A percentile compares a stretch with the other conserved stretches of the same genome.
phyloP scores from a whole-genome alignment of 1,140 invertebrate species.

The Cydia strobilella region DNA sequence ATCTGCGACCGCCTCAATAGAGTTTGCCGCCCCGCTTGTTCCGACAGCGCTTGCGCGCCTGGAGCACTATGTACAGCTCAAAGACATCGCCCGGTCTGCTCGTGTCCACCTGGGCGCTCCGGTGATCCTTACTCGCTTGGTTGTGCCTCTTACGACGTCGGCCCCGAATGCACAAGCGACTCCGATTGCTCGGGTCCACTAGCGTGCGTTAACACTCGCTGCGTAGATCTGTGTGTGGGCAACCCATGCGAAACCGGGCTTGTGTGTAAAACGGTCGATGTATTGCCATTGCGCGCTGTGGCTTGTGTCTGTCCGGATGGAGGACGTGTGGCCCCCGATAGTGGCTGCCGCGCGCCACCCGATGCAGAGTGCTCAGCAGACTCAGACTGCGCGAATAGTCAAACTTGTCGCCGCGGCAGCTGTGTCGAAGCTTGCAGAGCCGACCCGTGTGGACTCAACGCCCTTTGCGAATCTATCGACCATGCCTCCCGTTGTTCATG shows the following conservation, averaged over 20 bases:
- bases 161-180: slow-evolving; percentile 86
- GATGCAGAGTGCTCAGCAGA: slow-evolving; percentile 85
- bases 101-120: slow-evolving; percentile 85
- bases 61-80: slow-evolving; percentile 87
- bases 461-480: slow-evolving; percentile 87
- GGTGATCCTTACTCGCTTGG: slow-evolving; percentile 92
- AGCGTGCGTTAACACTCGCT: slow-evolving; percentile 88
- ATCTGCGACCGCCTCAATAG: slow-evolving; percentile 92
- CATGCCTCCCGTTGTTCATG: slow-evolving; percentile 90
- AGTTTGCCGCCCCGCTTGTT: slow-evolving; percentile 91
- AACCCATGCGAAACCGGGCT: slow-evolving; percentile 87
- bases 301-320: slow-evolving; percentile 88
- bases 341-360: slow-evolving; percentile 76
- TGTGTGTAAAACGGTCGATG: slow-evolving; percentile 88
- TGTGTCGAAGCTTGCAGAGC: slow-evolving; percentile 90
- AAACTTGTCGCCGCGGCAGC: slow-evolving; percentile 87
- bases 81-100: slow-evolving; percentile 89
- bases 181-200: slow-evolving; percentile 86
- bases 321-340: slow-evolving; percentile 81
- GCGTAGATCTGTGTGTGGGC: slow-evolving; percentile 87
- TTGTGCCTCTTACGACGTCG: slow-evolving; percentile 63
- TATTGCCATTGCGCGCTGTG: slow-evolving; percentile 88
- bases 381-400: slow-evolving; percentile 85
- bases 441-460: slow-evolving; percentile 90
- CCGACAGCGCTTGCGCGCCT: slow-evolving; percentile 87